Percentiles rank a stretch among this genome's conserved stretches.
Evolutionary conservation across 2,797 vertebrate species (phyloP).

Genomic region (Hydrophis major): DNA sequence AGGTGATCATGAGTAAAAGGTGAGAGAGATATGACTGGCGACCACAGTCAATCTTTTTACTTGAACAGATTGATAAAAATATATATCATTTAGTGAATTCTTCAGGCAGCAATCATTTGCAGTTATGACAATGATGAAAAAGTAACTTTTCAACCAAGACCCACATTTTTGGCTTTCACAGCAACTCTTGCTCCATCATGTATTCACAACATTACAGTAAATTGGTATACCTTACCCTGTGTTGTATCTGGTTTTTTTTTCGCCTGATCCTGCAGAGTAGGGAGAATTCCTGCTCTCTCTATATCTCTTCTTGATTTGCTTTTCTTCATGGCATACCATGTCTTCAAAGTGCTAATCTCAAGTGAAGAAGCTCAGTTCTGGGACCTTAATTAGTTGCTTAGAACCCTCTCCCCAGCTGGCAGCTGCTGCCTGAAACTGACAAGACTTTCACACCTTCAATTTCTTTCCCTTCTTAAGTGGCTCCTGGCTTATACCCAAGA

Average conservation of each 20-base stretch:
- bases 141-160: neutral
- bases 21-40: neutral
- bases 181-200: neutral
- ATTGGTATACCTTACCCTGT: neutral
- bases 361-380: neutral
- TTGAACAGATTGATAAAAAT: neutral
- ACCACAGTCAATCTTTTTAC: neutral
- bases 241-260: neutral
- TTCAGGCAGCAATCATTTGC: neutral
- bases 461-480: neutral
- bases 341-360: neutral
- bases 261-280: neutral
- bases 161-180: neutral
- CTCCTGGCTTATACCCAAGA: neutral
- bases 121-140: neutral
- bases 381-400: neutral
- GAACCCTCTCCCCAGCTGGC: neutral
- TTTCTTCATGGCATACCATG: neutral
- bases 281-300: neutral
- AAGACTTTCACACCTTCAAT: neutral
- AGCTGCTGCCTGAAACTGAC: neutral
- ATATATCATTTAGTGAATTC: neutral
- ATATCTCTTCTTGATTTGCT: neutral
- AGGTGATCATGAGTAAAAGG: neutral
- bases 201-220: neutral